Percentiles rank a stretch among this genome's conserved stretches.
These are phyloP conservation scores for Trichogramma dendrolimi DNA, from an alignment of 2,888 invertebrate species.

Conservation along the genomic window DNA sequence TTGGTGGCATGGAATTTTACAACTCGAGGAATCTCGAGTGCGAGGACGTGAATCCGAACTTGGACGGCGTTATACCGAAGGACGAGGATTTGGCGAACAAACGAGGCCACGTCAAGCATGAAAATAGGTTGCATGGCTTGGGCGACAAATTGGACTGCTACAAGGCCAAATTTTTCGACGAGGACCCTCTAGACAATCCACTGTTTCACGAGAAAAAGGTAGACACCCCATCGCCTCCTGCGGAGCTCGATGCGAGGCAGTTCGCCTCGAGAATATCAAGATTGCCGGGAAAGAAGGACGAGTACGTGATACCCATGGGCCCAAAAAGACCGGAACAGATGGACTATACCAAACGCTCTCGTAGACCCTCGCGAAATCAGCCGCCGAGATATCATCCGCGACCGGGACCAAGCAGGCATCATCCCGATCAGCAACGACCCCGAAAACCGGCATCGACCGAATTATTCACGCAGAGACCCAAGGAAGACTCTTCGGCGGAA, in stretches of 20 bases:
- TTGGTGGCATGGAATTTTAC: slow-evolving; percentile 69
- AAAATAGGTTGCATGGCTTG: slow-evolving; percentile 59
- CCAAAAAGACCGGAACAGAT: slow-evolving; percentile 41
- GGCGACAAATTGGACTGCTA: slow-evolving; percentile 74
- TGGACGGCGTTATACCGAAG: slow-evolving; percentile 42
- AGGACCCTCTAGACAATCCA: slow-evolving; percentile 71
- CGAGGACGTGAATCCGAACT: slow-evolving; percentile 45
- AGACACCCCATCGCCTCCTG: slow-evolving; percentile 38
- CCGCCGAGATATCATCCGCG: background rate
- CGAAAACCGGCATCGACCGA: background rate
- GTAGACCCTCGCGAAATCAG: background rate
- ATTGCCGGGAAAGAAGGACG: slow-evolving; percentile 35
- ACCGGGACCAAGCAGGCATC: background rate
- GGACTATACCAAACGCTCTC: background rate
- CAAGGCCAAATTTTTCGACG: slow-evolving; percentile 70
- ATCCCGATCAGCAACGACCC: background rate
- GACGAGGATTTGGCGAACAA: slow-evolving; percentile 41
- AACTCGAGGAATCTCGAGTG: slow-evolving; percentile 57
- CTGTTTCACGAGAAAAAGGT: slow-evolving; percentile 57
- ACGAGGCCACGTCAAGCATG: slow-evolving; percentile 35
- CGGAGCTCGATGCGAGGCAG: slow-evolving; percentile 34
- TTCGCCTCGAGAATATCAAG: slow-evolving; percentile 38
- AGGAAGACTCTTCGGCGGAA: background rate
- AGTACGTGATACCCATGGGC: slow-evolving; percentile 32
- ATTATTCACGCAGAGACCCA: background rate